A percentile compares a stretch with the other conserved stretches of the same genome.
Conservation (phyloP, 1,140 invertebrate species). For the Hesperophylax magnus region DNA sequence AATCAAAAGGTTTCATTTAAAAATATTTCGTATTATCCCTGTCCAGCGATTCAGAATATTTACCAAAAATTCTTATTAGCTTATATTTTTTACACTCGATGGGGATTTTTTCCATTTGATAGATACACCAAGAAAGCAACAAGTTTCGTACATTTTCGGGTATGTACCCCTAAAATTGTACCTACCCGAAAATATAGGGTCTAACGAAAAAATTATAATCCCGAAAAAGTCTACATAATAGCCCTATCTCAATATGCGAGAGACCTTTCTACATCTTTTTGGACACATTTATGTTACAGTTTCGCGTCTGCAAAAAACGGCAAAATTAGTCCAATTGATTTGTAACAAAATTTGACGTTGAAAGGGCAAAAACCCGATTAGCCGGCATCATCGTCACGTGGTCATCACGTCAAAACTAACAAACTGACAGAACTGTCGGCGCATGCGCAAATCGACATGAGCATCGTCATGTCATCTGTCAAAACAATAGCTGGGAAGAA, state of each 20-base stretch:
- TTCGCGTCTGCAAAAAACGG: not conserved
- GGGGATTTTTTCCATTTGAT: too few species aligned
- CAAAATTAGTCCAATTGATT: not conserved
- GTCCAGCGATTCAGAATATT: too few species aligned
- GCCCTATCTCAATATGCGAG: not conserved
- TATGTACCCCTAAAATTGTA: too few species aligned
- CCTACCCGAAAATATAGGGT: too few species aligned
- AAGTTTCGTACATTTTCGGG: too few species aligned
- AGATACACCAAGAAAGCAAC: too few species aligned
- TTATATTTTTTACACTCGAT: too few species aligned
- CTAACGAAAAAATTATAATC: too few species aligned
- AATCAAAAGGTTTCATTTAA: too few species aligned
- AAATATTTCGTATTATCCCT: too few species aligned
- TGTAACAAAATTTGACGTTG: not conserved
- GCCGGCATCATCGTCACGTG: not conserved
- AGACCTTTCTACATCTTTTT: not conserved
- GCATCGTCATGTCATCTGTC: slow-evolving; percentile 42
- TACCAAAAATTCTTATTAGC: too few species aligned
- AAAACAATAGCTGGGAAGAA: not conserved
- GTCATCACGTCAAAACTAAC: not conserved
- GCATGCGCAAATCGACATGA: slow-evolving; percentile 28
- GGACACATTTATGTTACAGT: not conserved
- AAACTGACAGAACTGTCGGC: slow-evolving; percentile 1
- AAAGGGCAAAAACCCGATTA: slow-evolving; percentile 2
- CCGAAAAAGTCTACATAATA: too few species aligned